Conservation (phyloP, 1,140 invertebrate species). For the Drosophila jambulina region DNA sequence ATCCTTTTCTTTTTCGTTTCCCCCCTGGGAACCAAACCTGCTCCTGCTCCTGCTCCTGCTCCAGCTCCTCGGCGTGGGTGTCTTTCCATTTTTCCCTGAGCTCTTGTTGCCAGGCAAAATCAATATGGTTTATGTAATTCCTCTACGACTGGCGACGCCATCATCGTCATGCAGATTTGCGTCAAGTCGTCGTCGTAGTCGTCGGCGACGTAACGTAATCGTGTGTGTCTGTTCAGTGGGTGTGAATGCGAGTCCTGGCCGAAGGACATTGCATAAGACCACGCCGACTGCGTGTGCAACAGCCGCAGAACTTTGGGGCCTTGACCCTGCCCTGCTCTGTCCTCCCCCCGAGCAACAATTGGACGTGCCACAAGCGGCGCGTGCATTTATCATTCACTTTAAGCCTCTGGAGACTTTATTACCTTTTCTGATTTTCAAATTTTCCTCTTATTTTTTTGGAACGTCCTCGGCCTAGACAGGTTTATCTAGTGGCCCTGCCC, state of each 20-base stretch:
- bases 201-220: conserved; percentile 20
- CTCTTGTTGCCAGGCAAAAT: conserved; percentile 60
- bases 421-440: conserved; percentile 1
- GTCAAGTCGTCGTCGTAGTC: conserved; percentile 46
- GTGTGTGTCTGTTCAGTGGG: conserved; percentile 24
- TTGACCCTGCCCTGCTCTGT: conserved; percentile 47
- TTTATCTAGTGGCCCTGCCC: conserved; percentile 45
- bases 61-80: conserved; percentile 27
- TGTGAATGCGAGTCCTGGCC: conserved; percentile 32
- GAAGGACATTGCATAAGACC: conserved; percentile 76
- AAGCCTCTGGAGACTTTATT: conserved; percentile 25
- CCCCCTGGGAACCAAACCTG: conserved; percentile 10
- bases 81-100: neutral
- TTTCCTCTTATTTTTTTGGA: neutral
- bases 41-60: conserved; percentile 16
- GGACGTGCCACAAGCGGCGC: conserved; percentile 4
- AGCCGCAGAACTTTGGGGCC: conserved; percentile 44
- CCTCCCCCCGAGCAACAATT: conserved; percentile 41
- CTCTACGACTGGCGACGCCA: conserved; percentile 41
- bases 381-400: conserved; percentile 41
- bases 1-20: conserved; percentile 33
- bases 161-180: conserved; percentile 75
- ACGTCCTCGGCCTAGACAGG: conserved; percentile 4
- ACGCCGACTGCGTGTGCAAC: conserved; percentile 60
- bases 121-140: conserved; percentile 80